Percentiles rank a stretch among this genome's conserved stretches.
These are phyloP conservation scores for Charina bottae DNA, from an alignment of 2,113 vertebrate genomes.

Conservation along the genomic window DNA sequence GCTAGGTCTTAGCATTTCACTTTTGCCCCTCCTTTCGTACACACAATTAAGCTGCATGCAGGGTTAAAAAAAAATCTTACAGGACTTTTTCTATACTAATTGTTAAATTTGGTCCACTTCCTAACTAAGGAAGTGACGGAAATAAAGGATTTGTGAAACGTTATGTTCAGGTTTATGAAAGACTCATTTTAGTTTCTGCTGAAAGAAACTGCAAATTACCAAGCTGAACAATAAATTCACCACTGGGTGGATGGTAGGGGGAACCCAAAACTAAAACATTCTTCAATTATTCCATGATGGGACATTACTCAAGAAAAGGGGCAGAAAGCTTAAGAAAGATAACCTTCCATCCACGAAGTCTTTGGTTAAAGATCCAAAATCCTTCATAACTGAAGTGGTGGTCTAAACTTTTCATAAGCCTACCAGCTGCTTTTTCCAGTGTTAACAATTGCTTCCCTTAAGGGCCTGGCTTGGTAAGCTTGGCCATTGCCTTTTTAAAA, in stretches of 20 bases:
- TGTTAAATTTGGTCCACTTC: background rate
- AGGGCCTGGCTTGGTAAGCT: background rate
- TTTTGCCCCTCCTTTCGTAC: background rate
- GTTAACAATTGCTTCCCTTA: background rate
- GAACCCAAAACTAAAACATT: background rate
- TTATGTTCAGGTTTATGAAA: background rate
- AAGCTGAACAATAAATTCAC: background rate
- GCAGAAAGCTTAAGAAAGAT: background rate
- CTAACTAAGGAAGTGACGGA: background rate
- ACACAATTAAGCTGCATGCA: background rate
- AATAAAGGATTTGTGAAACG: background rate
- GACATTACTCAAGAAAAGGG: background rate
- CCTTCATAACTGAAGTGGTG: background rate
- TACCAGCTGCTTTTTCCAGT: background rate
- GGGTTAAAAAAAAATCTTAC: background rate
- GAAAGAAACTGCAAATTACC: background rate
- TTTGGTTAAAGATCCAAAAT: background rate
- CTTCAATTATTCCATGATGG: background rate
- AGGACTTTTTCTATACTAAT: background rate
- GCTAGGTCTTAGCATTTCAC: background rate
- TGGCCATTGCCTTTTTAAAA: background rate
- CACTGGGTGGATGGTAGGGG: background rate
- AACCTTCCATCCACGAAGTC: background rate
- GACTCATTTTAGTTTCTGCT: background rate
- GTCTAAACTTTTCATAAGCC: background rate